Conservation (phyloP, 2,888 invertebrate species). For the Eueremaeus valkanovi region DNA sequence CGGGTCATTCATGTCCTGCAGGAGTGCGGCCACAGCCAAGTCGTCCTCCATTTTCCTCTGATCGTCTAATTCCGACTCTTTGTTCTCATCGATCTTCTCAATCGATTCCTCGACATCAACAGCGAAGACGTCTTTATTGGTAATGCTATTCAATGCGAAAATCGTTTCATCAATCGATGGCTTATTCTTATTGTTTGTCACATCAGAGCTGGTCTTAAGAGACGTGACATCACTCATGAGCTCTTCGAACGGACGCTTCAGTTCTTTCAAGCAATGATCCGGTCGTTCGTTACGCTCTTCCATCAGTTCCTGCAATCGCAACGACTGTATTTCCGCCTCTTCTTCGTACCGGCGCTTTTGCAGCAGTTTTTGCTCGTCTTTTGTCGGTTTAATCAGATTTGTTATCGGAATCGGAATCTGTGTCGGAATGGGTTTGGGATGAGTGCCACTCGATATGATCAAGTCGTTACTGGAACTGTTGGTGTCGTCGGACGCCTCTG, state of each 20-base stretch:
- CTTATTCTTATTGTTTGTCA: constrained; percentile 40
- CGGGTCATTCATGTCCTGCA: constrained; percentile 48
- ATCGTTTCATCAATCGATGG: constrained; percentile 36
- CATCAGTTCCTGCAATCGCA: constrained; percentile 46
- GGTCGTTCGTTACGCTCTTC: constrained; percentile 9
- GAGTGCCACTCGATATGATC: not conserved
- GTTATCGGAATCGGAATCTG: not conserved
- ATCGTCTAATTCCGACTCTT: constrained; percentile 44
- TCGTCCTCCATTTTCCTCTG: constrained; percentile 48
- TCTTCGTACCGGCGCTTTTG: constrained; percentile 46
- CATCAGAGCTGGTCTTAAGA: constrained; percentile 25
- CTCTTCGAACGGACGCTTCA: constrained; percentile 37
- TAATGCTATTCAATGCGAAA: constrained; percentile 1
- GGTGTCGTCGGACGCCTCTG: not conserved
- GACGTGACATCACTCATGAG: constrained; percentile 15
- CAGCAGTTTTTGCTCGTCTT: constrained; percentile 9
- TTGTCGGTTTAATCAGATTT: constrained; percentile 19
- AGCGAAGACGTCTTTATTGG: constrained; percentile 41
- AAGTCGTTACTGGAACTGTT: constrained; percentile 25
- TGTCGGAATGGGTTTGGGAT: not conserved
- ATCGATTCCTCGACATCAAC: constrained; percentile 36
- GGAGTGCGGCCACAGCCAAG: constrained; percentile 47
- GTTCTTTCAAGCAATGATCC: constrained; percentile 26
- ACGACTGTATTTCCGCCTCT: constrained; percentile 48
- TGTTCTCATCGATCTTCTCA: constrained; percentile 30